These are phyloP conservation scores for Camponotus fellah DNA, from an alignment of 2,888 invertebrate genomes.

Conservation along the genomic window DNA sequence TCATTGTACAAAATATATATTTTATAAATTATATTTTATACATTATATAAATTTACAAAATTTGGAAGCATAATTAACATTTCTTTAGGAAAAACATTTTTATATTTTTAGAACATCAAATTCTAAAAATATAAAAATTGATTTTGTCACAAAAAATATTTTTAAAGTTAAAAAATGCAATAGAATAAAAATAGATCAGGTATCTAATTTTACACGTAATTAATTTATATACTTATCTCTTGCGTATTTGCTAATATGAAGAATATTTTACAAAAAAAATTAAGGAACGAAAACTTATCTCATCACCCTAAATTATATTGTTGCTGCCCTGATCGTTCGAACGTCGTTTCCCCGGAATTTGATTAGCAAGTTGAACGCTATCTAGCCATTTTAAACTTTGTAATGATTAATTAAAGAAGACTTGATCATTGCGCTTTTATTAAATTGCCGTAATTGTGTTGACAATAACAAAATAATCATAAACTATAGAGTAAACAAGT, in stretches of 20 bases:
- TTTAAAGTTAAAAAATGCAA: background rate
- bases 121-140: background rate
- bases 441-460: constrained; percentile 15
- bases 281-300: background rate
- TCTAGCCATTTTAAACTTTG: constrained; percentile 20
- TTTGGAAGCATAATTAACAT: background rate
- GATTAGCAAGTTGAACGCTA: constrained; percentile 20
- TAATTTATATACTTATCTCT: background rate
- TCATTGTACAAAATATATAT: background rate
- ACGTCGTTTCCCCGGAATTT: constrained; percentile 27
- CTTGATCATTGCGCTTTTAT: constrained; percentile 23
- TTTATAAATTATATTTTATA: background rate
- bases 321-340: background rate
- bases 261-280: background rate
- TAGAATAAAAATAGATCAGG: background rate
- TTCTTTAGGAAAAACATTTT: background rate
- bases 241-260: background rate
- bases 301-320: constrained; percentile 20
- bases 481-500: background rate
- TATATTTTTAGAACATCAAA: background rate
- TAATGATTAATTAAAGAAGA: constrained; percentile 41
- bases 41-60: background rate
- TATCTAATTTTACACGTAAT: background rate
- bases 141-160: background rate
- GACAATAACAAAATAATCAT: constrained; percentile 6